phyloP scores from a whole-genome alignment of 2,113 vertebrate genomes.

The Dasyurus viverrinus region DNA sequence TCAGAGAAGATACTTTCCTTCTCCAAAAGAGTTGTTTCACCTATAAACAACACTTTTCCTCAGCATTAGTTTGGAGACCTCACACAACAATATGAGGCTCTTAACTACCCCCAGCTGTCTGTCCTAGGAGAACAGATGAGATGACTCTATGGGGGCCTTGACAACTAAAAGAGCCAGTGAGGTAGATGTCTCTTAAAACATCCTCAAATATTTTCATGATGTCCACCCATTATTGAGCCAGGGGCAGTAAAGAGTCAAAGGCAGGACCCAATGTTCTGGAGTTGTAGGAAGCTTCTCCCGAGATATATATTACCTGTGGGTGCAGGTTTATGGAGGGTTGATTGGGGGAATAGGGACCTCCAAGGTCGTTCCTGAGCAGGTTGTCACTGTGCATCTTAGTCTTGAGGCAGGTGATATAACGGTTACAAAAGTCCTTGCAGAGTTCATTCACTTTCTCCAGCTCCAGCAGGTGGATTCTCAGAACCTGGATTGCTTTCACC shows the following conservation, averaged over 20 bases:
- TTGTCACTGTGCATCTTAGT: slow-evolving; percentile 99
- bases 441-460: slow-evolving; percentile 99
- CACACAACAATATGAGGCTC: neutral
- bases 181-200: neutral
- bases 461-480: slow-evolving; percentile 98
- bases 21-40: neutral
- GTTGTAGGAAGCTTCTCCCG: neutral
- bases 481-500: slow-evolving; percentile 99
- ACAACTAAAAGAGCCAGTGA: neutral
- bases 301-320: slow-evolving; percentile 84
- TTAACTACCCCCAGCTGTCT: neutral
- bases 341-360: slow-evolving; percentile 95
- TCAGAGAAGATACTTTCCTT: neutral
- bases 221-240: neutral
- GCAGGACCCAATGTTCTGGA: neutral
- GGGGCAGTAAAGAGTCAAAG: neutral
- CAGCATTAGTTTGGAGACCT: neutral
- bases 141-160: neutral
- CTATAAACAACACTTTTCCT: neutral
- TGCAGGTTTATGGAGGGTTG: slow-evolving; percentile 95
- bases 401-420: slow-evolving; percentile 99
- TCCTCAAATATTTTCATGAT: neutral
- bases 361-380: slow-evolving; percentile 97
- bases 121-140: neutral
- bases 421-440: slow-evolving; percentile 99